These are phyloP conservation scores for Muscicapa striata DNA, from an alignment of 2,797 vertebrate genomes.

Conservation along the genomic window DNA sequence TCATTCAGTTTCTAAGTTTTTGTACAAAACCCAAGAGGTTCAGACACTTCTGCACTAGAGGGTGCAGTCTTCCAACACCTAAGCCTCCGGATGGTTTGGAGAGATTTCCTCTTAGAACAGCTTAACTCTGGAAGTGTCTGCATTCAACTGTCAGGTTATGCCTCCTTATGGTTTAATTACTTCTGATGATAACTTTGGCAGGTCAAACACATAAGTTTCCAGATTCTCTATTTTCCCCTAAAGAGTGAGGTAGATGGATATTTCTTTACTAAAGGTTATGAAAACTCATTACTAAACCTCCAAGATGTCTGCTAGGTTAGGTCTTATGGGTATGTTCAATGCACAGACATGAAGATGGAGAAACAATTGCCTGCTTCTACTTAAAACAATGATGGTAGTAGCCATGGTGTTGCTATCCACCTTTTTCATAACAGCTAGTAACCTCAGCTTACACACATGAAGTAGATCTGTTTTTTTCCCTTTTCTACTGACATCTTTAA, in stretches of 20 bases:
- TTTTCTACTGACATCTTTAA: not conserved
- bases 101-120: not conserved
- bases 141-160: not conserved
- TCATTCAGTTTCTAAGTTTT: not conserved
- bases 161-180: not conserved
- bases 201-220: not conserved
- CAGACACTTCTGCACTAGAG: not conserved
- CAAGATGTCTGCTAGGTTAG: not conserved
- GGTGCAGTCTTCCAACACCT: not conserved
- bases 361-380: not conserved
- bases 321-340: not conserved
- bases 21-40: not conserved
- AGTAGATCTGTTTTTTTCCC: not conserved
- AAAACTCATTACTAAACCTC: not conserved
- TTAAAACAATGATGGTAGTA: not conserved
- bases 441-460: not conserved
- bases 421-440: not conserved
- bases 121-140: not conserved
- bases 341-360: not conserved
- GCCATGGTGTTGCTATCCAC: not conserved
- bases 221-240: not conserved
- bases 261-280: not conserved
- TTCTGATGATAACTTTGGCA: not conserved
- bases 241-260: not conserved
- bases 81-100: not conserved